Evolutionary conservation across 2,888 invertebrate species (phyloP), one percentile per base, ranked within the genome.

Genomic region (Stenoptilia bipunctidactyla): DNA sequence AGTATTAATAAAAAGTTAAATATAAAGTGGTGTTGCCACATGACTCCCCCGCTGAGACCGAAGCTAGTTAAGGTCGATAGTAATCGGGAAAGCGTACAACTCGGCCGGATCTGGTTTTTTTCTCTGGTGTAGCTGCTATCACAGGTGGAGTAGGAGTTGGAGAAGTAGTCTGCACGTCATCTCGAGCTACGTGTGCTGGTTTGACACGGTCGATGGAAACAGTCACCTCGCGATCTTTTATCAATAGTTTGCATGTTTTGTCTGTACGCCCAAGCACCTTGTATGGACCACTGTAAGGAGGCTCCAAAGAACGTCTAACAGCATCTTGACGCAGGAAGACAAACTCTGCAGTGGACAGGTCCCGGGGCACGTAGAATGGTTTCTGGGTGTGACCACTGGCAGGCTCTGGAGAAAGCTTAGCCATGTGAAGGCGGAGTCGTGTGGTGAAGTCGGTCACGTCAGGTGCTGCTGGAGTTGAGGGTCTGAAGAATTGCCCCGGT

Each of bases 351-450:
- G 30, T 38, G 12, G 33, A 15, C 25, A 43, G 15, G 13, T 34
- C 37, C 15, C 36, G 37, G 13, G 40, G 40, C 15, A 43, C 27
- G 15, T 40, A 43, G 27, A 43, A 43, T 13, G 38, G 14, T 12
- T 27, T 15, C 9, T 40, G 13, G 3, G n/a, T 12, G 15, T 43
- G 43, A 37, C 43, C 40, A 12, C 10, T 37, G n/a, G 13, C 36
- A 5, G 43, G 38, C 15, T 33, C 35, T 8, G 43, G 43, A 1
- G 40, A 15, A 15, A 44, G 27, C 6, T 41, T 36, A 6, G 37
- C 36, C 27, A 40, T 40, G 27, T 40, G 40, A 12, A 10, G 37
- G 3, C 40, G 37, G 9, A 43, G 25, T 1, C 43, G 33, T 13
- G 27, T 13, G 13, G 37, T 30, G 12, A 40, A 43, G 15, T 40